Evolutionary conservation across 2,888 invertebrate species (phyloP), one percentile per base, ranked within the genome.

Genomic region (Physocephala rufipes): DNA sequence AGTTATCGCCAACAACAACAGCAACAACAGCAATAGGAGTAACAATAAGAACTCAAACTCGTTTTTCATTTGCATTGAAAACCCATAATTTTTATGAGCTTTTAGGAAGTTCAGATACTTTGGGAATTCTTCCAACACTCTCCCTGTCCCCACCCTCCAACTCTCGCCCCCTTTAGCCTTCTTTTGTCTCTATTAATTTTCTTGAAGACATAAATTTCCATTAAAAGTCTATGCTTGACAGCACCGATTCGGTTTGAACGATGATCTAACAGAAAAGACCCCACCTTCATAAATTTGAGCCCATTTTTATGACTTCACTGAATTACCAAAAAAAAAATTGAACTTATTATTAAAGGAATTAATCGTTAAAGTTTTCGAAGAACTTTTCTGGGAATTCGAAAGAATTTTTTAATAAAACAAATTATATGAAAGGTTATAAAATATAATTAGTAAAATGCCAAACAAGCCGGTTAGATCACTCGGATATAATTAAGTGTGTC

Each of bases 21-120:
- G 12, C 49, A 24, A 7, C 49, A 64, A 62, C 62, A 43, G 65
- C 13, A 63, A 64, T 45, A n/a, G n/a, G n/a, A n/a, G n/a, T n/a
- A n/a, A n/a, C n/a, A n/a, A n/a, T n/a, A n/a, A n/a, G n/a, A n/a
- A 65, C 49, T 55, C 51, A 21, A 55, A 28, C 47, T 61, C 58
- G 55, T 30, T 65, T 69, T 65, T 64, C 73, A 81, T 82, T 81
- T 81, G 79, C 81, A 82, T 81, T 81, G 81, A 78, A 81, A 81
- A 82, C 79, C 79, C 82, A 80, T 82, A 81, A 81, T 80, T 72
- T 74, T 73, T 70, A 73, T 74, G 70, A 67, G 74, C 67, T 73
- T 71, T 74, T 71, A 66, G 28, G 70, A 70, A 72, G 28, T 28
- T 61, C 28, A 26, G 13, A 16, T 2, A 36, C 19, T 21, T 16